Conservation (phyloP, 2,888 invertebrate genomes). For the Calliopum simillimum region DNA sequence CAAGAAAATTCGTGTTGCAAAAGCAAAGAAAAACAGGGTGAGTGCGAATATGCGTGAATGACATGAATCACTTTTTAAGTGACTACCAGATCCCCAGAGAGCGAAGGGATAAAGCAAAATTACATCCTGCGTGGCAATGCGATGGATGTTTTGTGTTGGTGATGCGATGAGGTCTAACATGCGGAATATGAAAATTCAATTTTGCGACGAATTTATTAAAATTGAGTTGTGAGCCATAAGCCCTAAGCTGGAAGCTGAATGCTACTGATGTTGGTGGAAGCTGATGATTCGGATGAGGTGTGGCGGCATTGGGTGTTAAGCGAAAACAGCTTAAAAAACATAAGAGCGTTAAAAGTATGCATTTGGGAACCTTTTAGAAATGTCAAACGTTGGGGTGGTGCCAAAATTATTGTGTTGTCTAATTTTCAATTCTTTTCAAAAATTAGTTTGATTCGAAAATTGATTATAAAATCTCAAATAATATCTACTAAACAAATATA, state of each 20-base stretch:
- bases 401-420: no score
- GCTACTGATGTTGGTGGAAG: constrained; percentile 19
- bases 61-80: constrained; percentile 65
- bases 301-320: constrained; percentile 1
- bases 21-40: constrained; percentile 31
- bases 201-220: constrained; percentile 65
- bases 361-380: constrained; percentile 61
- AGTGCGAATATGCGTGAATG: constrained; percentile 43
- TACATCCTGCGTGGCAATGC: background rate
- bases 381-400: background rate
- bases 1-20: background rate
- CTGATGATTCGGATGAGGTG: constrained; percentile 13
- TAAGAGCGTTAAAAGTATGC: constrained; percentile 59
- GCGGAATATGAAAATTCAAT: constrained; percentile 64
- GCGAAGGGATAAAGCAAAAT: constrained; percentile 17
- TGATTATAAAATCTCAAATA: no score
- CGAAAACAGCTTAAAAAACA: constrained; percentile 55
- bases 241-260: constrained; percentile 6
- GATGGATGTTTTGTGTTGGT: constrained; percentile 17
- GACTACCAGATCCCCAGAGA: constrained; percentile 51
- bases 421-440: no score
- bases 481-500: no score
- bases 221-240: constrained; percentile 24
- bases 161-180: constrained; percentile 19
- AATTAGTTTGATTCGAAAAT: no score